Evolutionary conservation across 2,113 vertebrate species (phyloP).

Genomic region (Pelodiscus sinensis): DNA sequence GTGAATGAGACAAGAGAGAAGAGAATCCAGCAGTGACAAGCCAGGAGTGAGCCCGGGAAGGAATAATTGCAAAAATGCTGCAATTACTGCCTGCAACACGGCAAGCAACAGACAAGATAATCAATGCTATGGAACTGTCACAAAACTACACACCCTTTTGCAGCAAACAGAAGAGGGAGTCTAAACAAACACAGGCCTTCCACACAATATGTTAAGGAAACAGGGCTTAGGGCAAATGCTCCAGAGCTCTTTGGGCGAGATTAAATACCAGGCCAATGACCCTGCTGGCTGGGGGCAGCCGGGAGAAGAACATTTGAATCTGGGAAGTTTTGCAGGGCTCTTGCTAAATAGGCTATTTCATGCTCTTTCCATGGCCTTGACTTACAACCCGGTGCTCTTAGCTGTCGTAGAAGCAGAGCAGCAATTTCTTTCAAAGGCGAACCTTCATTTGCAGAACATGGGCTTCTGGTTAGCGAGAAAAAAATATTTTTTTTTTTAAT

Average conservation of each 20-base stretch:
- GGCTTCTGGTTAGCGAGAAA: neutral
- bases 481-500: neutral
- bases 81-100: neutral
- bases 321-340: neutral
- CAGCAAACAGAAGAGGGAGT: neutral
- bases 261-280: neutral
- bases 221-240: accelerated
- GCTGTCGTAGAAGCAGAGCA: neutral
- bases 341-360: neutral
- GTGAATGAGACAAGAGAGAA: neutral
- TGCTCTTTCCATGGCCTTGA: neutral
- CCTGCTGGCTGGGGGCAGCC: neutral
- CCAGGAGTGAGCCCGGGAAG: neutral
- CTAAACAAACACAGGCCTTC: neutral
- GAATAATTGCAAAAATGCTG: neutral
- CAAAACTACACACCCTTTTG: neutral
- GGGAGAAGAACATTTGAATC: neutral
- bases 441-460: neutral
- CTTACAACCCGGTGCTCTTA: neutral
- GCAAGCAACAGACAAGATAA: neutral
- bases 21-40: accelerated
- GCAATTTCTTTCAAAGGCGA: neutral
- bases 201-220: neutral
- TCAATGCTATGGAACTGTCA: neutral
- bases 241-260: neutral